Conservation (phyloP, 2,888 invertebrate genomes). For the Apamea sordens region DNA sequence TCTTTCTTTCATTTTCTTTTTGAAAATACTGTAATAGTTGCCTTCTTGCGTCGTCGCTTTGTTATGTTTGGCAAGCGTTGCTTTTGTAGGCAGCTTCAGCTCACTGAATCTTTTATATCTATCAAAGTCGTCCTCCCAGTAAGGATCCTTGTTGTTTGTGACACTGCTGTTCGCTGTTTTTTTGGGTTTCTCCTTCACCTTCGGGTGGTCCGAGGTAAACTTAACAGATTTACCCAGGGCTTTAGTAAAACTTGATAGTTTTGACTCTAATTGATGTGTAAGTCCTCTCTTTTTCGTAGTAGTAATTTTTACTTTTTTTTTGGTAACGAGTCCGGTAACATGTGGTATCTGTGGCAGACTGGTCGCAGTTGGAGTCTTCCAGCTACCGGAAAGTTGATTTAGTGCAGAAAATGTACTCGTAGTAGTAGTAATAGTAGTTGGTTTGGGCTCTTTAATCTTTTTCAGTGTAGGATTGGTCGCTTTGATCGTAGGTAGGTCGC, state of each 20-base stretch:
- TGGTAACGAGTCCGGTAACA: accelerated
- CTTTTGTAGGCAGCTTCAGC: background rate
- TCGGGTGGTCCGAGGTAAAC: background rate
- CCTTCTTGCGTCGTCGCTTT: background rate
- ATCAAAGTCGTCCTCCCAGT: background rate
- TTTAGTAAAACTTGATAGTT: background rate
- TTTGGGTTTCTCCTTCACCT: background rate
- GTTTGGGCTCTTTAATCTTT: background rate
- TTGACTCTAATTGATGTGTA: background rate
- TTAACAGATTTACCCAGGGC: background rate
- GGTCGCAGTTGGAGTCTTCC: background rate
- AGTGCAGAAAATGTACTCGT: background rate
- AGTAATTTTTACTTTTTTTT: too few species aligned
- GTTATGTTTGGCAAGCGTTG: background rate
- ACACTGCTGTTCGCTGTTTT: background rate
- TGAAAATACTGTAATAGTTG: constrained; percentile 49
- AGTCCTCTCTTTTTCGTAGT: too few species aligned
- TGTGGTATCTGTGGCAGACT: too few species aligned
- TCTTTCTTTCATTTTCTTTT: constrained; percentile 39
- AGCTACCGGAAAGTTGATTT: accelerated
- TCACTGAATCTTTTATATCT: constrained; percentile 39
- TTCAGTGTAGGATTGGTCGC: background rate
- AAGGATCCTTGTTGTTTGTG: background rate
- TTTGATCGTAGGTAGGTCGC: constrained; percentile 46
- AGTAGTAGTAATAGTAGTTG: background rate